Evolutionary conservation across 2,888 invertebrate species (phyloP).

Genomic region (Scotopteryx bipunctaria): DNA sequence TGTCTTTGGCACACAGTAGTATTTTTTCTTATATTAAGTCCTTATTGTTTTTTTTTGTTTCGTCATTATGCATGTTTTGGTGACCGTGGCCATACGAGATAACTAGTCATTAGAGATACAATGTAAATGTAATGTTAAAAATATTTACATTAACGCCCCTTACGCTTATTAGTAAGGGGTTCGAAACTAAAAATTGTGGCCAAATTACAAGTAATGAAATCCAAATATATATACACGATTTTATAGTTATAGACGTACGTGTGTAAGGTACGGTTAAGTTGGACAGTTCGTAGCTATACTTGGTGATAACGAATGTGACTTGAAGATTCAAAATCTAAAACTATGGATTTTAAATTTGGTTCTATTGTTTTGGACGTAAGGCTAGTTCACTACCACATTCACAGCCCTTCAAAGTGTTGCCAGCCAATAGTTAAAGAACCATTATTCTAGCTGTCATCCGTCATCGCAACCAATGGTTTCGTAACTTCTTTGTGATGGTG

Average conservation of each 20-base stretch:
- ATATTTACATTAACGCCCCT: conserved; percentile 77
- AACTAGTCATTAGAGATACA: conserved; percentile 82
- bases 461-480: neutral
- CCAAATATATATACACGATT: conserved; percentile 81
- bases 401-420: neutral
- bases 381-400: conserved; percentile 3
- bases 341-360: conserved; percentile 21
- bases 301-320: conserved; percentile 34
- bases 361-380: conserved; percentile 18
- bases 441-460: neutral
- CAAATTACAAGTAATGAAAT: conserved; percentile 81
- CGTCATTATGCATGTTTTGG: conserved; percentile 42
- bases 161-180: conserved; percentile 71
- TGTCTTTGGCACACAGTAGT: conserved; percentile 13
- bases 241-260: conserved; percentile 67
- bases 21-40: conserved; percentile 10
- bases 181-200: conserved; percentile 79
- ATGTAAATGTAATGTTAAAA: conserved; percentile 77
- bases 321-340: conserved; percentile 33
- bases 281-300: conserved; percentile 31
- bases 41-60: conserved; percentile 35
- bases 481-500: neutral
- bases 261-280: conserved; percentile 46
- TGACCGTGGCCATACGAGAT: conserved; percentile 78
- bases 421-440: neutral